Base-by-base conservation (phyloP, 2,113 vertebrate species). In the Amblyopsis rosae region DNA sequence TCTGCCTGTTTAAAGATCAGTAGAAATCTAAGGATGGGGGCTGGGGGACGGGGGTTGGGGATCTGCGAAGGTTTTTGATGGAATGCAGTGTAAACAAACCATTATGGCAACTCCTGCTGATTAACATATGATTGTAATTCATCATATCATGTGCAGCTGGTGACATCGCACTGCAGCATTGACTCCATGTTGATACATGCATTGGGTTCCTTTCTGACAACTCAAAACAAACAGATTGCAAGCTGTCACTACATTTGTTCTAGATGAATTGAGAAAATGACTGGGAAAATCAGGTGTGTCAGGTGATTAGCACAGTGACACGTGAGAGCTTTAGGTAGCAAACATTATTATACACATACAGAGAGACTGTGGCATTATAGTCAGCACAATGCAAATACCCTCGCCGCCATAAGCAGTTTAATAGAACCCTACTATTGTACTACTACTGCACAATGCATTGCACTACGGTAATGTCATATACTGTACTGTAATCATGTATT, bases 81-180 rank as follows among this genome's bases (percentile, higher is more conserved):
- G 72, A 88, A 85, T 58, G 69, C 70, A 11, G 70, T 80, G 90
- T 90, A 89, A 91, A 90, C 86, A 90, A 84, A 79, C 75, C 80
- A 85, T 88, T 88, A 88, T 82, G 81, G 80, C 79, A 67, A 85
- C 82, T 85, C 83, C 13, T 62, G 76, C 81, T 88, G 84, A 91
- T 91, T 90, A 91, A 89, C 90, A 90, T 90, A 84, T 88, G 84
- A 89, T 89, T 90, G 82, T 89, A 90, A 90, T 91, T 88, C 87
- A 89, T 90, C 82, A 90, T 85, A 88, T 84, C 85, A 32, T 81
- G 81, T 81, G 77, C 90, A 85, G 87, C 88, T 83, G 83, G 83
- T 89, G 88, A 87, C 90, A 89, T 86, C 87, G 86, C 77, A 84
- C 85, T 84, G 79, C 82, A 77, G 85, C 83, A 82, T 87, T 88